A percentile compares a stretch with the other conserved stretches of the same genome.
phyloP scores from a whole-genome alignment of 1,140 invertebrate genomes.

The Drosophila teissieri region DNA sequence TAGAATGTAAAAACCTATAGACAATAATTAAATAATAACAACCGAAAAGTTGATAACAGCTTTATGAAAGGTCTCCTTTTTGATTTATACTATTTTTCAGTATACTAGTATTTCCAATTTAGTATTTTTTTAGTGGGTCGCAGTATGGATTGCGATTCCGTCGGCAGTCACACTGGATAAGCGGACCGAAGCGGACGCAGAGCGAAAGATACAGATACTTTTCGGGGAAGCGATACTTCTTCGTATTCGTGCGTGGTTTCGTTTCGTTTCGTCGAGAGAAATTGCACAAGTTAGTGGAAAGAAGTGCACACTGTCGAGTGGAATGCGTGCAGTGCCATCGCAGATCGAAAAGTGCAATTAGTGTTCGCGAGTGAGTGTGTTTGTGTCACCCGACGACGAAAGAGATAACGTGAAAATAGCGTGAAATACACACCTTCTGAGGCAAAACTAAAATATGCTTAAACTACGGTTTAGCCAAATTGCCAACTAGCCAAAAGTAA shows the following conservation, averaged over 20 bases:
- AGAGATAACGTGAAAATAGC: conserved; percentile 25
- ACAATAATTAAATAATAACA: no score
- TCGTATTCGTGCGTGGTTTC: conserved; percentile 42
- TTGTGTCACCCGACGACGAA: conserved; percentile 11
- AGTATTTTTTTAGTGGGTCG: background rate
- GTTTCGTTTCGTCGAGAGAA: conserved; percentile 38
- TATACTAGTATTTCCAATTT: no score
- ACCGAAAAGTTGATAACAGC: no score
- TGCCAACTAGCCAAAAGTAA: conserved; percentile 64
- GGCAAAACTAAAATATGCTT: conserved; percentile 71
- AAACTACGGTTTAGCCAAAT: conserved; percentile 70
- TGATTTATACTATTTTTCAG: no score
- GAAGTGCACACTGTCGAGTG: conserved; percentile 28
- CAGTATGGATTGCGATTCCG: background rate
- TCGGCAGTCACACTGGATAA: conserved; percentile 20
- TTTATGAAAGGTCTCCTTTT: no score
- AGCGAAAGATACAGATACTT: conserved; percentile 37
- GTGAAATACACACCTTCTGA: conserved; percentile 16
- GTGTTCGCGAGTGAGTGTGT: conserved; percentile 26
- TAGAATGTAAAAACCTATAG: no score
- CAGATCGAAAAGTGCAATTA: conserved; percentile 40
- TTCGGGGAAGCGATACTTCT: conserved; percentile 29
- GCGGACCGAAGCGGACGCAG: conserved; percentile 17
- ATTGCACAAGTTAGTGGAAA: conserved; percentile 59
- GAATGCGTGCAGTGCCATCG: conserved; percentile 38